Percentiles rank a stretch among this genome's conserved stretches.
phyloP scores from a whole-genome alignment of 2,797 vertebrate genomes.

The Poeciliopsis infans region DNA sequence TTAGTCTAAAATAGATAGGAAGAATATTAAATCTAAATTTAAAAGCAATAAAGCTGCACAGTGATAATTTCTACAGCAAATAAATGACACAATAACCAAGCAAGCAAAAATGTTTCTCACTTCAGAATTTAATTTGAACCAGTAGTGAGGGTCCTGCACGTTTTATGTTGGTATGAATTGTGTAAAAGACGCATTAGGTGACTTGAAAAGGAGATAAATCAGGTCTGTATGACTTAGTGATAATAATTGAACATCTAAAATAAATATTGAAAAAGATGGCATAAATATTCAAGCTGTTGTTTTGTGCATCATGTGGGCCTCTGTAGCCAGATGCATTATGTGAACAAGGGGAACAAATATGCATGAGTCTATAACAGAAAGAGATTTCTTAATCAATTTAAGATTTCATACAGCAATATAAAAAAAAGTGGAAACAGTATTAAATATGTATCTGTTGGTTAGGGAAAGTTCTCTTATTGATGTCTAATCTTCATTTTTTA shows the following conservation, averaged over 20 bases:
- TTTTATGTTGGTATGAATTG: background rate
- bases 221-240: background rate
- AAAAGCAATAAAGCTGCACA: background rate
- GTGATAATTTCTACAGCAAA: background rate
- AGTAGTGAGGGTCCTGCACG: background rate
- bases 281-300: background rate
- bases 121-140: background rate
- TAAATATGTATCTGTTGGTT: background rate
- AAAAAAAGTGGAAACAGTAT: background rate
- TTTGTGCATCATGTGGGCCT: background rate
- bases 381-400: background rate
- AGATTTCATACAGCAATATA: background rate
- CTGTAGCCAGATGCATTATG: background rate
- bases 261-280: background rate
- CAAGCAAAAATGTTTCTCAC: background rate
- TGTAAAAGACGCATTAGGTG: background rate
- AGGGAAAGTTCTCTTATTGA: background rate
- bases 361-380: background rate
- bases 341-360: background rate
- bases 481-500: background rate
- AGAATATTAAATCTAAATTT: conserved; percentile 3
- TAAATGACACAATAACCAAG: background rate
- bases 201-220: background rate
- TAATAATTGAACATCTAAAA: background rate
- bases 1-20: conserved; percentile 1